Evolutionary conservation across 2,113 vertebrate genomes (phyloP).

Genomic region (Coptodon rendalli): DNA sequence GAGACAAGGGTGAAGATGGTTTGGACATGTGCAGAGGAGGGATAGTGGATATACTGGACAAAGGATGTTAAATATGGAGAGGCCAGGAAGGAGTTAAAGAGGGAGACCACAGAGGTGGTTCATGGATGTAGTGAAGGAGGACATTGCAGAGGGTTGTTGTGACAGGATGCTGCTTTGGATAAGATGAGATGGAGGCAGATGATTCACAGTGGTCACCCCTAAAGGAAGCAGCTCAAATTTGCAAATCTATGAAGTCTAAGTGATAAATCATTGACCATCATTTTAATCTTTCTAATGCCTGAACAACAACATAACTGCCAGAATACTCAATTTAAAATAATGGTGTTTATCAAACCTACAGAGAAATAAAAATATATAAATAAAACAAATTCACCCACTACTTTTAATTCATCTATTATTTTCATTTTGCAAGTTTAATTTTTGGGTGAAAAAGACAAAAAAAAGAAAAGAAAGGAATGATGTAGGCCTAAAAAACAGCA

Average conservation of each 20-base stretch:
- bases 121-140: not conserved
- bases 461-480: not conserved
- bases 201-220: not conserved
- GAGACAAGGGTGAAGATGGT: not conserved
- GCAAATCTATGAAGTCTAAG: not conserved
- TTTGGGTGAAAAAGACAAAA: not conserved
- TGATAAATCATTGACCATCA: not conserved
- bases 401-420: not conserved
- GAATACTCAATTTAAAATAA: not conserved
- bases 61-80: not conserved
- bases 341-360: not conserved
- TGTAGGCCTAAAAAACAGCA: not conserved
- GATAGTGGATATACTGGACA: not conserved
- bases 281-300: not conserved
- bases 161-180: not conserved
- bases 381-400: not conserved
- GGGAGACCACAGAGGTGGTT: not conserved
- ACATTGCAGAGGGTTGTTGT: not conserved
- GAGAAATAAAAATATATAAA: not conserved
- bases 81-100: not conserved
- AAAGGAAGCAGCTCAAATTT: not conserved
- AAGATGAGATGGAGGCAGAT: not conserved
- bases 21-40: not conserved
- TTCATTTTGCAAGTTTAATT: not conserved
- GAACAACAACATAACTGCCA: not conserved